Base-by-base conservation (phyloP, 2,113 vertebrate species). In the Sorex fumeus region DNA sequence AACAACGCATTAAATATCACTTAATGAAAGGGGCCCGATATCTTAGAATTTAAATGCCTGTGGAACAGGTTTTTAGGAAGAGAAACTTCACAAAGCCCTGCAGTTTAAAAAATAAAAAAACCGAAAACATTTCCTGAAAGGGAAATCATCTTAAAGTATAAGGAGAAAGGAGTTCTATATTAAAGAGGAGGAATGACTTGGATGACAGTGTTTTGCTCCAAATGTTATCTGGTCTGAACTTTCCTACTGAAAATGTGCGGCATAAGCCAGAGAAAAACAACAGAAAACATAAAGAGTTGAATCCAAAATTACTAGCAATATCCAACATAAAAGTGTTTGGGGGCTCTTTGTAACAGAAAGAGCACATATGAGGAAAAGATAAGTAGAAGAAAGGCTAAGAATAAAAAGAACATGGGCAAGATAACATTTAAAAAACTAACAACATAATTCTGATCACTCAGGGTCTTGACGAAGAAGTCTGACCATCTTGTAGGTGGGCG, bases 1-100 rank as follows among this genome's bases (percentile, higher is more conserved):
- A n/a, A n/a, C 18, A 77, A 91, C 64, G 1, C 12, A 3, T 36
- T 28, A 81, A 71, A 36, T 1, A 47, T 0, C 11, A 60, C 1
- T 60, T 81, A n/a, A 87, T 66, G 3, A 23, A 93, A 87, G 77
- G 30, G 34, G 1, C 5, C 8, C 8, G 74, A 74, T 84, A 90
- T 40, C 79, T 84, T 6, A 90, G 36, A 89, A 91, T 80, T 76
- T 76, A 76, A 91, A 57, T 69, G 9, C 27, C 21, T 18, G 15
- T 8, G 62, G 40, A 82, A 50, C 80, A 60, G 32, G n/a, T 50
- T 92, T 74, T 78, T 43, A 66, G 9, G 11, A 75, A 2, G 2
- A 67, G 43, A 91, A 79, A 0, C 23, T 76, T 66, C 27, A 92
- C 23, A 15, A 19, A 62, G 60, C 25, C 27, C 30, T 66, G 7